These are phyloP conservation scores for Pseudorhiza aurosa DNA, from an alignment of 30 jellyfish, hydroid and myxozoan genomes.

Conservation along the genomic window DNA sequence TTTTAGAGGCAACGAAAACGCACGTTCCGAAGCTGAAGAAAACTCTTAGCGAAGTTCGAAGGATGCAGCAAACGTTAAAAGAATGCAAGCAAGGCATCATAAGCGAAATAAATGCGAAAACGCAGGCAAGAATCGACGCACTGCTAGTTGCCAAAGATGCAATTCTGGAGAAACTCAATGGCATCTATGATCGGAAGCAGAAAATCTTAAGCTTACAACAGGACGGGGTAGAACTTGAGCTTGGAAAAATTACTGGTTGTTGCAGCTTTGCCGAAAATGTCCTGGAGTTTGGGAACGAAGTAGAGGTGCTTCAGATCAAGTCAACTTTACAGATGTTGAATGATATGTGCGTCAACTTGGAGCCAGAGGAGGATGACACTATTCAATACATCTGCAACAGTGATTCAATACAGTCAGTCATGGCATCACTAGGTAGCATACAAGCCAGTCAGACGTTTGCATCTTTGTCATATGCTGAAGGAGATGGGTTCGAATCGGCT, in stretches of 20 bases:
- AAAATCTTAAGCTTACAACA: conserved; percentile 88
- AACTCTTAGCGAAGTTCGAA: conserved; percentile 72
- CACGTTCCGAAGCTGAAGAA: conserved; percentile 75
- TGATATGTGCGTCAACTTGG: conserved; percentile 71
- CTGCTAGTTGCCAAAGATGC: conserved; percentile 77
- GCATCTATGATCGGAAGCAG: conserved; percentile 78
- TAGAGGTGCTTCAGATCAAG: conserved; percentile 88
- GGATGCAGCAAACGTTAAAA: conserved; percentile 76
- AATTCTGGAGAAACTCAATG: conserved; percentile 67
- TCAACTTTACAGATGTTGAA: conserved; percentile 83
- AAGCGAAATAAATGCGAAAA: conserved; percentile 85
- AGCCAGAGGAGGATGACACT: conserved; percentile 99
- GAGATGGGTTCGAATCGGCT: conserved; percentile 95
- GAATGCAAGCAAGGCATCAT: conserved; percentile 78
- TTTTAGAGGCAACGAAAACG: conserved; percentile 74
- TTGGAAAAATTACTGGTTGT: conserved; percentile 90
- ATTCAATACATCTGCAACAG: conserved; percentile 85
- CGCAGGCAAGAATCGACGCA: conserved; percentile 92
- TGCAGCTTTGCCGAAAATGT: conserved; percentile 95
- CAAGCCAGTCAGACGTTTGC: conserved; percentile 97
- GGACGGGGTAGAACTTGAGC: conserved; percentile 94
- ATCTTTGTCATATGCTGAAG: conserved; percentile 95
- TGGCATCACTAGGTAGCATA: conserved; percentile 89
- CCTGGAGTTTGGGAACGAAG: conserved; percentile 91
- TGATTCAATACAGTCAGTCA: conserved; percentile 75